Conservation (phyloP, 2,797 vertebrate species). For the Microctenopoma steveboyesi region DNA sequence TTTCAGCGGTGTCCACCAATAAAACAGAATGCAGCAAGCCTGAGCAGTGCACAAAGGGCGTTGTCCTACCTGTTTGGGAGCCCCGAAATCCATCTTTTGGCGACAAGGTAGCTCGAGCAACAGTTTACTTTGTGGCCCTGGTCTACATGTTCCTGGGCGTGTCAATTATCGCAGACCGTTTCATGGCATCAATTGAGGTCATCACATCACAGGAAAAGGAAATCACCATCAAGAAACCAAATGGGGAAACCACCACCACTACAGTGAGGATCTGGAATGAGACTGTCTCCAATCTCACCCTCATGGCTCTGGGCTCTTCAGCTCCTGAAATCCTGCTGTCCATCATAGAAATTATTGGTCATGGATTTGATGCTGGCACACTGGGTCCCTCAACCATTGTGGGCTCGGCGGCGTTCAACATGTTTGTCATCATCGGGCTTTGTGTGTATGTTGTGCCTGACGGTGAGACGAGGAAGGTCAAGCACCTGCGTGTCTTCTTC, state of each 20-base stretch:
- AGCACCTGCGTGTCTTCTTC: conserved; percentile 97
- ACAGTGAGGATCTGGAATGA: conserved; percentile 99
- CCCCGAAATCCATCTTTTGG: conserved; percentile 95
- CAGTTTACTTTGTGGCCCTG: conserved; percentile 97
- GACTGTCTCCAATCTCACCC: conserved; percentile 96
- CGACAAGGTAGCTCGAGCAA: conserved; percentile 97
- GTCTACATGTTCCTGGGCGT: conserved; percentile 99
- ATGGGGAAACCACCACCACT: conserved; percentile 96
- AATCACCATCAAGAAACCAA: conserved; percentile 98
- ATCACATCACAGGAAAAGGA: conserved; percentile 99
- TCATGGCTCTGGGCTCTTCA: conserved; percentile 97
- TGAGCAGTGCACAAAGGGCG: conserved; percentile 87
- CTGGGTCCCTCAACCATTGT: conserved; percentile 97
- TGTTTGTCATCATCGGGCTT: conserved; percentile 98
- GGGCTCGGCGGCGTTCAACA: conserved; percentile 97
- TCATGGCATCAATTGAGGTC: conserved; percentile 99
- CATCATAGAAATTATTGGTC: conserved; percentile 95
- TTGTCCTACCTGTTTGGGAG: conserved; percentile 95
- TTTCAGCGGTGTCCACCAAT: conserved; percentile 75
- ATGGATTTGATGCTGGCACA: conserved; percentile 90
- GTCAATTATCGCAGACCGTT: conserved; percentile 98
- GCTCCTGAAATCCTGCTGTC: conserved; percentile 98
- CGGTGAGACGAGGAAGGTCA: conserved; percentile 95
- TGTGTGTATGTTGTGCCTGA: conserved; percentile 98
- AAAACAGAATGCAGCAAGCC: conserved; percentile 86